Evolutionary conservation across 1,140 invertebrate genomes (phyloP).

Genomic region (Aporrectodea caliginosa): DNA sequence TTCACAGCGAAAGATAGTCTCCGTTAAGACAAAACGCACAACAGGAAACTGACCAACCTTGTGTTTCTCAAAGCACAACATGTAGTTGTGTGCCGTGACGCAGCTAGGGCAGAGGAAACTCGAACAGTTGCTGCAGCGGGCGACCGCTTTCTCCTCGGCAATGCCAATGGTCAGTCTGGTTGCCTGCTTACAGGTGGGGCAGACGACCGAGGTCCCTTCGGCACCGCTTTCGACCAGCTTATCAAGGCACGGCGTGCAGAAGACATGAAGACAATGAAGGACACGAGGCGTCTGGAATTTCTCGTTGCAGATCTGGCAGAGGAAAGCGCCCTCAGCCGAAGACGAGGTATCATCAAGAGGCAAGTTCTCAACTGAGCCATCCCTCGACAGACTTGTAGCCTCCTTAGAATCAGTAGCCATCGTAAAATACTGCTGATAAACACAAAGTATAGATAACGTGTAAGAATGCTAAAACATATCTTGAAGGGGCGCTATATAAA

Average conservation of each 20-base stretch:
- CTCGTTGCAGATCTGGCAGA: slow-evolving; percentile 60
- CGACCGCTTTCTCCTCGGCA: slow-evolving; percentile 77
- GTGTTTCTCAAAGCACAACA: slow-evolving; percentile 91
- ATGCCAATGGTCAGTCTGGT: slow-evolving; percentile 66
- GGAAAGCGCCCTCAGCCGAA: slow-evolving; percentile 5
- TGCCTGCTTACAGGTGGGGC: slow-evolving; percentile 78
- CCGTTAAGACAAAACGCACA: no score
- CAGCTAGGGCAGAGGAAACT: slow-evolving; percentile 89
- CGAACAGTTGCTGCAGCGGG: slow-evolving; percentile 85
- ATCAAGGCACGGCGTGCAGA: slow-evolving; percentile 82
- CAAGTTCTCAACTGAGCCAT: neutral
- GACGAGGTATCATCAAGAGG: neutral
- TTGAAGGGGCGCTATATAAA: no score
- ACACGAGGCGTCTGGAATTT: slow-evolving; percentile 74
- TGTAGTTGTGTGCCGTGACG: slow-evolving; percentile 83
- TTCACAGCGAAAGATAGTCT: no score
- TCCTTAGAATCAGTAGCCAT: neutral
- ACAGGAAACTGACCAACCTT: no score
- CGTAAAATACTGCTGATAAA: no score
- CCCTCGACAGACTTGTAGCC: neutral
- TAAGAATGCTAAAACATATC: no score
- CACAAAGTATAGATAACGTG: no score
- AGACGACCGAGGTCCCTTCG: slow-evolving; percentile 52
- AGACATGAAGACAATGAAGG: slow-evolving; percentile 84
- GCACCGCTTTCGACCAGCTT: slow-evolving; percentile 64